Base-by-base conservation (phyloP, 2,888 invertebrate species). In the Eurois occulta region DNA sequence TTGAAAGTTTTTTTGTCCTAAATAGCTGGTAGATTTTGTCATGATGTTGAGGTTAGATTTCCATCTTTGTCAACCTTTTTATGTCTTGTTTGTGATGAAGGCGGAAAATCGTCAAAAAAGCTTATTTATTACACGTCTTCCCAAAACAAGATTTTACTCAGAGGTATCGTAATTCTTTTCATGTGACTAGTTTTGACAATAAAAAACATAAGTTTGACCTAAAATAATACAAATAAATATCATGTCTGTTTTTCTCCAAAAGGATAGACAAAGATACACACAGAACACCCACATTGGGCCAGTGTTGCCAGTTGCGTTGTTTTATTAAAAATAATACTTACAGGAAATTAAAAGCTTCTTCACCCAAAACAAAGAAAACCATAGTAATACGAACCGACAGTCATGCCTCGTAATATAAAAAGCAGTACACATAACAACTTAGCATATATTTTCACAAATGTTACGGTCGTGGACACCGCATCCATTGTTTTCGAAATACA, bases 1-100 rank as follows among this genome's bases (percentile, higher is more conserved):
- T 91, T 90, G 92, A 93, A 93, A 93, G 92, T 90, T 84, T 89
- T 43, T 88, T 84, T 89, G 89, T 83, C 87, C 90, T 85, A 89
- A 86, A 89, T 90, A 86, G 79, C 48, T 80, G 18, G 55, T 69
- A 43, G 68, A 77, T 77, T 75, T 78, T 72, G 72, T 35, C 65
- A 60, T 66, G 66, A 80, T 75, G 72, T 78, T 71, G 72, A 77
- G 77, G 81, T 86, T 77, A 81, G 35, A 71, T 77, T 68, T 74
- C 75, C 68, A 80, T 65, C 16, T 75, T 69, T 68, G 64, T 69
- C 52, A 64, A 74, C 13, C 4, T 41, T 68, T 80, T 77, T 75
- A 77, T 64, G 62, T 62, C 32, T 66, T 70, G 16, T 62, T 75
- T 78, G 21, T 41, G 35, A n/a, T 24, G 60, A 38, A 32, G 38